Conservation (phyloP, 2,888 invertebrate species). For the Pogonocherus hispidulus region DNA sequence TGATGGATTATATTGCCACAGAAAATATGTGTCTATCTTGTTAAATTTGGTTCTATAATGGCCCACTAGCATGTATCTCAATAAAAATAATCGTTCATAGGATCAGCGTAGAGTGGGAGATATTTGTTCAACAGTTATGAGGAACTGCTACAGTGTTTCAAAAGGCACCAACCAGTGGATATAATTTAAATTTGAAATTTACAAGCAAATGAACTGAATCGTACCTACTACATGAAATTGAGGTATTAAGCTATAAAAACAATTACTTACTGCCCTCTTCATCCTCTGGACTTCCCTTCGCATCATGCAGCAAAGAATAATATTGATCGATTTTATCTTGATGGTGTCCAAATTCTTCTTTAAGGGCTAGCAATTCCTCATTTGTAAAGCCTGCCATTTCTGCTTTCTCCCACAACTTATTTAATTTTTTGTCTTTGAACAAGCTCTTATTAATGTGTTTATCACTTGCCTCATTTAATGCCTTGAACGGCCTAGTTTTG, state of each 20-base stretch:
- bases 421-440: conserved; percentile 91
- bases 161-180: no score
- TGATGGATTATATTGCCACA: no score
- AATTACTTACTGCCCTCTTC: conserved; percentile 76
- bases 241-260: neutral
- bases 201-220: no score
- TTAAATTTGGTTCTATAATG: no score
- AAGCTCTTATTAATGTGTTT: conserved; percentile 80
- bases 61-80: no score
- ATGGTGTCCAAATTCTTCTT: conserved; percentile 92
- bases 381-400: conserved; percentile 88
- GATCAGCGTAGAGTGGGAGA: no score
- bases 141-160: no score
- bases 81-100: no score
- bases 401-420: conserved; percentile 91
- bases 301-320: conserved; percentile 81
- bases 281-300: conserved; percentile 75
- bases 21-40: no score
- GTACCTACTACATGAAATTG: no score
- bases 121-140: no score
- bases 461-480: conserved; percentile 70
- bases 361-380: conserved; percentile 85
- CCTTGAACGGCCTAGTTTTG: conserved; percentile 73
- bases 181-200: no score
- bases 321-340: conserved; percentile 95